Evolutionary conservation across 2,888 invertebrate species (phyloP), one percentile per base, ranked within the genome.

Genomic region (Leucophenga maculata): DNA sequence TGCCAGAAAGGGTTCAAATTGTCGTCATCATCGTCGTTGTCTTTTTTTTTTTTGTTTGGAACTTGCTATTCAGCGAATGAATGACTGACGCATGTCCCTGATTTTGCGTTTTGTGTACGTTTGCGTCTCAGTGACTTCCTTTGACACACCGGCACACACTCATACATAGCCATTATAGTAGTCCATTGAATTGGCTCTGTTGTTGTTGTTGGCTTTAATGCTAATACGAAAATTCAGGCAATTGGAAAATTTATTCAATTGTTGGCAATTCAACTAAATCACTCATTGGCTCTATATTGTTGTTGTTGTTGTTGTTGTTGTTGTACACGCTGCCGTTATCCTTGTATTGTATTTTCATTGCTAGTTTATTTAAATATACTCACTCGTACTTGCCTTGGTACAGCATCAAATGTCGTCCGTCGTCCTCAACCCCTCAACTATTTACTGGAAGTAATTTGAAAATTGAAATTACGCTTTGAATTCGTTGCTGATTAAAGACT

Each of bases 191-290:
- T 57, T n/a, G n/a, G n/a, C n/a, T 18, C 48, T 3, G 32, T 46
- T 68, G 65, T 68, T 71, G 76, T 20, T 55, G 9, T 60, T 60
- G 60, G 26, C 31, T 60, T 60, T 81, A 83, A 85, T 85, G 81
- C 81, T 84, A 86, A 85, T 86, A 75, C 82, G 78, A 82, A 84
- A 84, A 78, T 75, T 75, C 85, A 85, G 79, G 81, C 82, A 85
- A 80, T 83, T 85, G 86, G 85, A 86, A 86, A 86, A 86, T 86
- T 83, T 85, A 86, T 86, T 85, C 85, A 85, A 85, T 85, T 85
- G 84, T 81, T 76, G 79, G 76, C 82, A 84, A 84, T 83, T 83
- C 82, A 82, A 83, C 79, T 84, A 83, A 83, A 82, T 84, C 82
- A 78, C 80, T 32, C 39, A 83, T 84, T 83, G 83, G 80, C 78